Evolutionary conservation across 2,797 vertebrate species (phyloP).

Genomic region (Diplodus sargus): DNA sequence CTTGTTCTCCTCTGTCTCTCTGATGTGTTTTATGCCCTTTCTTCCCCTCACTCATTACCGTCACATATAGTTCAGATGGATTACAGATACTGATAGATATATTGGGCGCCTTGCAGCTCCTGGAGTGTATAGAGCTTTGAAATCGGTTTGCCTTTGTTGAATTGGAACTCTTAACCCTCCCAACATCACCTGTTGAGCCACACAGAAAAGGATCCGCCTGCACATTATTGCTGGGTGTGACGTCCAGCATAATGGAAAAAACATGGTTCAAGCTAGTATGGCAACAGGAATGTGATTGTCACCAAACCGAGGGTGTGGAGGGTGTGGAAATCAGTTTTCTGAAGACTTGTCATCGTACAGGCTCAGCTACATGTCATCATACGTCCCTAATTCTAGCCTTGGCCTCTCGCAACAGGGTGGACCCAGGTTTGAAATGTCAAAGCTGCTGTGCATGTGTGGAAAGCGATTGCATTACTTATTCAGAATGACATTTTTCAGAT

Average conservation of each 20-base stretch:
- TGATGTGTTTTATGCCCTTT: neutral
- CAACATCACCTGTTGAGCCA: slow-evolving; percentile 1
- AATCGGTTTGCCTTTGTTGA: slow-evolving; percentile 14
- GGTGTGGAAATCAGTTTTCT: slow-evolving; percentile 26
- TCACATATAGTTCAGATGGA: neutral
- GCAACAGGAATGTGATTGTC: slow-evolving; percentile 51
- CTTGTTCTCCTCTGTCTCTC: slow-evolving; percentile 7
- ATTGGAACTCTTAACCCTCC: neutral
- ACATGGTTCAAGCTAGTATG: slow-evolving; percentile 22
- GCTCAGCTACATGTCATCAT: slow-evolving; percentile 60
- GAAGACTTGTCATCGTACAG: slow-evolving; percentile 52
- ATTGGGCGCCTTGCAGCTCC: neutral
- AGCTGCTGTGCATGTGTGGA: slow-evolving; percentile 19
- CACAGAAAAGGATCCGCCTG: slow-evolving; percentile 18
- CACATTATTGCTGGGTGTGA: slow-evolving; percentile 46
- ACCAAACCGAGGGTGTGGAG: slow-evolving; percentile 56
- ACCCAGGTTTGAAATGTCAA: slow-evolving; percentile 13
- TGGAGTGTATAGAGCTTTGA: neutral
- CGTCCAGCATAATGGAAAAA: slow-evolving; percentile 7
- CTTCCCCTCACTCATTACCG: neutral
- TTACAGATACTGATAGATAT: neutral
- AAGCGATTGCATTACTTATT: slow-evolving; percentile 1
- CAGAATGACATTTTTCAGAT: slow-evolving; percentile 25
- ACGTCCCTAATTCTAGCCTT: slow-evolving; percentile 36
- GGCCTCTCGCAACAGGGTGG: slow-evolving; percentile 39